Conservation (phyloP, 2,888 invertebrate species). For the Emesis castigata region DNA sequence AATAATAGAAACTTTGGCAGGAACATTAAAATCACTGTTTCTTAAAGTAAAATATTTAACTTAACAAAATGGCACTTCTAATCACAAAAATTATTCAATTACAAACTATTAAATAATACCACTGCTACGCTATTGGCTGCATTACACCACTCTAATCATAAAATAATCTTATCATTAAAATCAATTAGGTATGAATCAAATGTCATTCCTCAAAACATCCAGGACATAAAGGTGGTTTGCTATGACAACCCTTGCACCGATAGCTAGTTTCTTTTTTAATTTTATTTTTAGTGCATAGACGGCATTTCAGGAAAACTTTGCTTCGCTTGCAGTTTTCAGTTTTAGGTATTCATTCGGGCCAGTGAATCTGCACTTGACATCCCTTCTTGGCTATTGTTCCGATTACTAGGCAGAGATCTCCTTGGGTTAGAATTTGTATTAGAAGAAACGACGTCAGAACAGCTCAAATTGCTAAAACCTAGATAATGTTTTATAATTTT, state of each 20-base stretch:
- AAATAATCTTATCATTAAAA: too few species aligned
- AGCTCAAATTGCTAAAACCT: background rate
- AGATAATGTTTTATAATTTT: slow-evolving; percentile 12
- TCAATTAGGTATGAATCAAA: too few species aligned
- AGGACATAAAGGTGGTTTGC: slow-evolving; percentile 47
- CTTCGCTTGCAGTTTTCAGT: slow-evolving; percentile 9
- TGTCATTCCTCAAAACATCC: slow-evolving; percentile 41
- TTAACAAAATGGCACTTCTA: too few species aligned
- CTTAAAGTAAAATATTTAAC: too few species aligned
- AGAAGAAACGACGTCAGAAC: background rate
- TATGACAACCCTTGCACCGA: slow-evolving; percentile 43
- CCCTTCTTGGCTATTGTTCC: slow-evolving; percentile 23
- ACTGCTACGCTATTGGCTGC: too few species aligned
- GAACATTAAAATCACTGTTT: too few species aligned
- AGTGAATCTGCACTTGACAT: too few species aligned
- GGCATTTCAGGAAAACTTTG: slow-evolving; percentile 13
- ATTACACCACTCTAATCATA: too few species aligned
- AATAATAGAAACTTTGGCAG: too few species aligned
- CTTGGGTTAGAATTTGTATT: background rate
- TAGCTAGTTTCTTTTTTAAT: slow-evolving; percentile 46
- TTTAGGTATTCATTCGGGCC: slow-evolving; percentile 17
- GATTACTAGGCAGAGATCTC: background rate
- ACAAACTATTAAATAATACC: too few species aligned
- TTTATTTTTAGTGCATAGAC: slow-evolving; percentile 25
- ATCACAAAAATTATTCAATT: too few species aligned